Conservation (phyloP, 2,113 vertebrate species). For the Fregata magnificens region DNA sequence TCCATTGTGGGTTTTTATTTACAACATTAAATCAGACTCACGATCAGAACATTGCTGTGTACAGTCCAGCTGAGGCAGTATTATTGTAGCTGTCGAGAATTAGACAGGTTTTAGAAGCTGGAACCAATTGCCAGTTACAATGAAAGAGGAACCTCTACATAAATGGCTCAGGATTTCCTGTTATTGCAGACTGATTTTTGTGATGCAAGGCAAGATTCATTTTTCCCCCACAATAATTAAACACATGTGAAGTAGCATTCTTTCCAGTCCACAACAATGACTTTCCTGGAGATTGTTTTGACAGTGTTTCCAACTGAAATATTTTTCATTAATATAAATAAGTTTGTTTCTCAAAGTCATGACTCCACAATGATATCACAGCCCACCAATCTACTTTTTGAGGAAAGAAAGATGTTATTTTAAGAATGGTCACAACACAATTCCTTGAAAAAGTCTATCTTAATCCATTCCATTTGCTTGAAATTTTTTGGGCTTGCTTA, state of each 20-base stretch:
- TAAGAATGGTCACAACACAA: conserved; percentile 27
- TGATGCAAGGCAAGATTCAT: conserved; percentile 61
- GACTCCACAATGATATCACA: conserved; percentile 38
- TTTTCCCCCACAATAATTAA: conserved; percentile 68
- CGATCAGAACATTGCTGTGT: no score
- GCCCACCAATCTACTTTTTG: neutral
- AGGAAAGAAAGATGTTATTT: conserved; percentile 32
- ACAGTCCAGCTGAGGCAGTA: no score
- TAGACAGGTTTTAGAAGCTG: conserved; percentile 59
- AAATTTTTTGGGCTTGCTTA: neutral
- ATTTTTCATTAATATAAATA: conserved; percentile 48
- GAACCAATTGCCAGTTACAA: conserved; percentile 66
- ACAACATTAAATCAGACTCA: no score
- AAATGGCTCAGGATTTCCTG: conserved; percentile 74
- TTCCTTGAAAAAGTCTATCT: neutral
- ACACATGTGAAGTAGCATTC: conserved; percentile 67
- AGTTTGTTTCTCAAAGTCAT: conserved; percentile 19
- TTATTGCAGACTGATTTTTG: conserved; percentile 67
- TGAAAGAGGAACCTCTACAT: conserved; percentile 60
- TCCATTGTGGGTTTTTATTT: no score
- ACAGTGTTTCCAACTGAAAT: conserved; percentile 65
- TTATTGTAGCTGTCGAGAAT: no score
- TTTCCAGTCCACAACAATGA: conserved; percentile 61
- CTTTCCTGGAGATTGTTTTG: conserved; percentile 57
- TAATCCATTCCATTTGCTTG: neutral